Base-by-base conservation (phyloP, 2,888 invertebrate genomes). In the Rhaphigaster nebulosa region DNA sequence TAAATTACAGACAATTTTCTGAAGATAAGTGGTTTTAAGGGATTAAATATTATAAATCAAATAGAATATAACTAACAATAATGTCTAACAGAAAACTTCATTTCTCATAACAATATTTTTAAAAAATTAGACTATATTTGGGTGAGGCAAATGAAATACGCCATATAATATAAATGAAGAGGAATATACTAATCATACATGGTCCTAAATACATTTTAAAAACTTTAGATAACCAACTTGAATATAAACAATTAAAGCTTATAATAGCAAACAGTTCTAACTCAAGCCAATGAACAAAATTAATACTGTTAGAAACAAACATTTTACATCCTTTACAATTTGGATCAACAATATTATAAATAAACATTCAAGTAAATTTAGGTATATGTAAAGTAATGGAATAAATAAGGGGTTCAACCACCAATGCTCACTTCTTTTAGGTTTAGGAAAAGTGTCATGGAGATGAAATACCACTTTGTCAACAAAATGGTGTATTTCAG, bases 401-500 rank as follows among this genome's bases (percentile, higher is more conserved):
- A 65, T 65, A 65, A 29, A 65, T 65, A 29, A 34, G 18, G 29
- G 4, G 29, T 34, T 29, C n/a, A 65, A 65, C 29, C 0, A 29
- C n/a, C 10, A 56, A 88, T 65, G 93, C 93, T 94, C 95, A 98
- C 98, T 97, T 95, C 99, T 95, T 94, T 96, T 97, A 84, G 98
- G 98, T 93, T 97, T 98, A 23, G 96, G 96, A 94, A 99, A 99
- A 88, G 98, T 98, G 92, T 97, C 97, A 93, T 99, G 99, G 90
- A 99, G 95, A 87, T 92, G 89, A 88, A 92, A 92, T 0, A 92
- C 92, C 89, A 95, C 95, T 95, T 97, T 98, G 91, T 99, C 98
- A 91, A 99, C 96, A 95, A 97, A 99, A 93, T 97, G 96, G 93
- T 97, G 96, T 93, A 99, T 97, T 93, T 97, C 97, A 92, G 97